Evolutionary conservation across 2,797 vertebrate genomes (phyloP).

Genomic region (Syndactyla subalaris): DNA sequence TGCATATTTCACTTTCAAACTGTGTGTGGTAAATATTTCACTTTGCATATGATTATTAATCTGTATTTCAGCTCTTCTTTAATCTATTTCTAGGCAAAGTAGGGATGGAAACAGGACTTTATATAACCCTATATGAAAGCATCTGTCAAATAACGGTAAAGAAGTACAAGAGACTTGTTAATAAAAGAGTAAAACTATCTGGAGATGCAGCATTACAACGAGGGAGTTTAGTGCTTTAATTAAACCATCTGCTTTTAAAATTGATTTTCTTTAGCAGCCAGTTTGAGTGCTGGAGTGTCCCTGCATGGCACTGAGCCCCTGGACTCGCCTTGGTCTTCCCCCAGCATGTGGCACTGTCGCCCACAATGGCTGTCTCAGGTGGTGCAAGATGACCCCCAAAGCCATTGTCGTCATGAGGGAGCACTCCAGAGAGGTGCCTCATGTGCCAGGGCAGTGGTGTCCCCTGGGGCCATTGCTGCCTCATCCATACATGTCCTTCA

Average conservation of each 20-base stretch:
- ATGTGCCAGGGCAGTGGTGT: rapidly evolving
- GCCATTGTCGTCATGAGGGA: rapidly evolving
- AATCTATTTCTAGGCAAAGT: constrained; percentile 8
- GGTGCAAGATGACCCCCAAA: neutral
- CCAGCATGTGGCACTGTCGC: rapidly evolving
- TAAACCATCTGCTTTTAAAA: constrained; percentile 34
- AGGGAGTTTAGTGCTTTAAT: neutral
- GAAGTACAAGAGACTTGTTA: neutral
- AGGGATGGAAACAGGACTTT: neutral
- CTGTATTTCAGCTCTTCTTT: neutral
- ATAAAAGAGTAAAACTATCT: constrained; percentile 24
- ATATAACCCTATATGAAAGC: constrained; percentile 22
- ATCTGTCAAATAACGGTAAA: neutral
- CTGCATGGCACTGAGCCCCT: rapidly evolving
- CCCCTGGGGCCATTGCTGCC: neutral
- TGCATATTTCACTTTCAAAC: neutral
- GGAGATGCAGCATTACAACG: neutral
- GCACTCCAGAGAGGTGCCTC: rapidly evolving
- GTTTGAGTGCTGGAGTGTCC: rapidly evolving
- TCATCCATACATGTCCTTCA: rapidly evolving
- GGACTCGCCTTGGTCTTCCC: rapidly evolving
- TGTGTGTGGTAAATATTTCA: neutral
- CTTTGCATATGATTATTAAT: neutral
- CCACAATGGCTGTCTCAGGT: rapidly evolving
- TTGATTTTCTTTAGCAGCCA: neutral